Base-by-base conservation (phyloP, 2,888 invertebrate species). In the Ischnura elegans region DNA sequence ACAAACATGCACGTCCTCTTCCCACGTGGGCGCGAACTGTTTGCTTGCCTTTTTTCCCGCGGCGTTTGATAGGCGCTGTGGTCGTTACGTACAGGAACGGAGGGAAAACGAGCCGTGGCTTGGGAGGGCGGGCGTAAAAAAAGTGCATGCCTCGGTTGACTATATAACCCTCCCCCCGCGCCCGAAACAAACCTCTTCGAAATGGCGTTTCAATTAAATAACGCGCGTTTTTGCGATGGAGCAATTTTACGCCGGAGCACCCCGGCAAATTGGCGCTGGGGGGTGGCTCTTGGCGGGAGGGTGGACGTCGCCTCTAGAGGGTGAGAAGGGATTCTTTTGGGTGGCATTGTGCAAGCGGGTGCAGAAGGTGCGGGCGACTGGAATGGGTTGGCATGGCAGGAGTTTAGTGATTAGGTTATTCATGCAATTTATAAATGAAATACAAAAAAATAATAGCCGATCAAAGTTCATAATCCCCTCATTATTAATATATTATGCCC, bases 221-320 rank as follows among this genome's bases (percentile, higher is more conserved):
- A 36, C 51, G 42, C 10, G 2, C 61, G 90, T 13, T 61, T 43
- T 90, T 43, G 61, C 61, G 90, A 61, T 55, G 29, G 51, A 3
- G 51, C 43, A 90, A 90, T 90, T 66, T 90, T 61, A 90, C 90
- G 90, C 61, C 90, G 61, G 61, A 90, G 55, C 43, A 25, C 90
- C 16, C 16, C n/a, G 61, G 61, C 2, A 90, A 90, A 90, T 90
- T 90, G 90, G 61, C 61, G 90, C 19, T 42, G 43, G 61, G 43
- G 1, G 76, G 10, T 36, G 13, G 76, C 36, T 76, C 19, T 51
- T 51, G 51, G 51, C 51, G 51, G 51, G 76, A 3, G 36, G 36
- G 76, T 13, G 76, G 76, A 13, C 13, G 36, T 76, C 36, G 76
- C 29, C 29, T 29, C 10, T 8, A 13, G 29, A 36, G 36, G 36